Evolutionary conservation across 2,113 vertebrate species (phyloP).

Genomic region (Corydoras sp.): DNA sequence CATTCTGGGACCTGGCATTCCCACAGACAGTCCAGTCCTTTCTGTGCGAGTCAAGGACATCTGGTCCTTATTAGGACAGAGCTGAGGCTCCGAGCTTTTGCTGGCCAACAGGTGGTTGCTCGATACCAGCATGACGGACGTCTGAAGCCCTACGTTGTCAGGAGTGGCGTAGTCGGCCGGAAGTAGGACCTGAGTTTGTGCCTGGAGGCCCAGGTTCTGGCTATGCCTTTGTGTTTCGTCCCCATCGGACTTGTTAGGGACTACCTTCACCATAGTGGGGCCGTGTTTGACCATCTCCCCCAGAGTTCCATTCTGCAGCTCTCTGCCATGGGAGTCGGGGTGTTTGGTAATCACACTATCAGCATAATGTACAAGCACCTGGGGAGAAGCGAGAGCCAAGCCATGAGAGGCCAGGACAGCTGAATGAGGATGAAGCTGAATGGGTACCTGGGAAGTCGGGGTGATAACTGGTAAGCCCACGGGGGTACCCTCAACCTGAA

Average conservation of each 20-base stretch:
- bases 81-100: constrained; percentile 71
- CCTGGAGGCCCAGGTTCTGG: constrained; percentile 78
- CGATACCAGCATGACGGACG: constrained; percentile 89
- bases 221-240: constrained; percentile 55
- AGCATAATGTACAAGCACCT: constrained; percentile 88
- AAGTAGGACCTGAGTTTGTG: constrained; percentile 83
- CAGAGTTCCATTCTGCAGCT: constrained; percentile 81
- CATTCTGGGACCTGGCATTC: constrained; percentile 52
- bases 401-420: constrained; percentile 78
- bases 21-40: constrained; percentile 75
- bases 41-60: constrained; percentile 78
- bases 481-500: constrained; percentile 85
- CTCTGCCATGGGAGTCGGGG: constrained; percentile 74
- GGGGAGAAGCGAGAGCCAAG: constrained; percentile 84
- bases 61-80: constrained; percentile 70
- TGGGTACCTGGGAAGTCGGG: constrained; percentile 71
- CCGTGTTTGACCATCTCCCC: constrained; percentile 68
- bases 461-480: constrained; percentile 74
- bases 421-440: constrained; percentile 87
- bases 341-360: constrained; percentile 77
- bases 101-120: constrained; percentile 70
- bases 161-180: constrained; percentile 75
- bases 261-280: constrained; percentile 36
- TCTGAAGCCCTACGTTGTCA: constrained; percentile 79
- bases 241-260: constrained; percentile 61